Evolutionary conservation across 2,888 invertebrate genomes (phyloP).

Genomic region (Amblyjoppa fuscipennis): DNA sequence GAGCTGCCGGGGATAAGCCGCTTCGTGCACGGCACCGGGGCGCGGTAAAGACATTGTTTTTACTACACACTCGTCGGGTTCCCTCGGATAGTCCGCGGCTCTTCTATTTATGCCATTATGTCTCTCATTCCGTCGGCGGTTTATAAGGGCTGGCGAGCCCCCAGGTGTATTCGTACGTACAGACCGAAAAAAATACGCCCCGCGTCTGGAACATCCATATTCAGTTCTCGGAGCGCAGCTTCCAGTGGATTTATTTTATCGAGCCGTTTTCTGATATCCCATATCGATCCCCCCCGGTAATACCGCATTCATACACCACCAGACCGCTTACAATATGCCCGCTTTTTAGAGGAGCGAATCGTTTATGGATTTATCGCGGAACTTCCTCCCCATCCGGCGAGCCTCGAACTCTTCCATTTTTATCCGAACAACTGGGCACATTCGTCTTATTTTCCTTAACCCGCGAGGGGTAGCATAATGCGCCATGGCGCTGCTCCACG

Average conservation of each 20-base stretch:
- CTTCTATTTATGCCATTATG: conserved; percentile 34
- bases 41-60: conserved; percentile 53
- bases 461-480: conserved; percentile 26
- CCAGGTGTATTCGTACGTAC: background rate
- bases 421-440: conserved; percentile 13
- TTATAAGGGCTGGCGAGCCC: conserved; percentile 30
- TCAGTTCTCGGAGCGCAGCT: conserved; percentile 3
- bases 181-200: background rate
- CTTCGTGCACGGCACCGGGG: conserved; percentile 39
- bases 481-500: background rate
- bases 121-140: conserved; percentile 22
- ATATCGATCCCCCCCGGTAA: conserved; percentile 15
- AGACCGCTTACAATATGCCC: background rate
- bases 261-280: conserved; percentile 12
- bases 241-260: conserved; percentile 34
- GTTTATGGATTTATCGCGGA: conserved; percentile 38
- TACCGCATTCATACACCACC: conserved; percentile 4
- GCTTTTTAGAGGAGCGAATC: conserved; percentile 35
- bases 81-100: conserved; percentile 9
- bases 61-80: conserved; percentile 50
- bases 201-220: conserved; percentile 1
- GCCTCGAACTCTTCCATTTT: conserved; percentile 22
- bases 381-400: background rate
- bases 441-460: conserved; percentile 32
- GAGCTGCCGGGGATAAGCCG: conserved; percentile 46